phyloP scores from a whole-genome alignment of 2,113 vertebrate species.

The Leuciscus idus region DNA sequence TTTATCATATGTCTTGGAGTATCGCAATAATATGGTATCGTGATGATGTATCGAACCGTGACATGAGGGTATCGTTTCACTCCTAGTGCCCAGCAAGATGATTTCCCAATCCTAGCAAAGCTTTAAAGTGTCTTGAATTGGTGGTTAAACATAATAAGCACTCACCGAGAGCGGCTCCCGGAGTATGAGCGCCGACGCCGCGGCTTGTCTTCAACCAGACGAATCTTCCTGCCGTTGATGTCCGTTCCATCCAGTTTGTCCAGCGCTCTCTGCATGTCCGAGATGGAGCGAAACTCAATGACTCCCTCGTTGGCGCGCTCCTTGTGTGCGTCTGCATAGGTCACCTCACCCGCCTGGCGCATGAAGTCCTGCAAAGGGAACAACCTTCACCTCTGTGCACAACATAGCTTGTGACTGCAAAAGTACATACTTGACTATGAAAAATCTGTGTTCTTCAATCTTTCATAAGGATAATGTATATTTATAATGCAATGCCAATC shows the following conservation, averaged over 20 bases:
- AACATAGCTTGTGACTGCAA: not conserved
- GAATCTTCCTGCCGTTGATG: slow-evolving; percentile 94
- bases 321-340: slow-evolving; percentile 97
- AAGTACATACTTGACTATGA: not conserved
- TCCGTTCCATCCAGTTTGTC: slow-evolving; percentile 96
- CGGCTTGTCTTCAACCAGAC: slow-evolving; percentile 90
- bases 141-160: too few relatives aligned
- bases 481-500: too few relatives aligned
- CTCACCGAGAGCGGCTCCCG: slow-evolving; percentile 91
- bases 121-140: not conserved
- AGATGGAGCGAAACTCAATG: slow-evolving; percentile 91
- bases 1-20: too few relatives aligned
- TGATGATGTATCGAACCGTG: too few relatives aligned
- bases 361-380: slow-evolving; percentile 87
- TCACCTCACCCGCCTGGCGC: slow-evolving; percentile 97
- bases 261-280: slow-evolving; percentile 93
- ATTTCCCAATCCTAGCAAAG: not conserved
- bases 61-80: too few relatives aligned
- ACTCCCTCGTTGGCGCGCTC: slow-evolving; percentile 96
- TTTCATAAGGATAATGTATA: too few relatives aligned
- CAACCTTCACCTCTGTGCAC: not conserved
- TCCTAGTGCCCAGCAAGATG: not conserved
- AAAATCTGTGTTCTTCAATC: not conserved
- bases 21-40: too few relatives aligned
- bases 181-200: slow-evolving; percentile 88